Conservation (phyloP, 2,888 invertebrate species). For the Anodontia alba region DNA sequence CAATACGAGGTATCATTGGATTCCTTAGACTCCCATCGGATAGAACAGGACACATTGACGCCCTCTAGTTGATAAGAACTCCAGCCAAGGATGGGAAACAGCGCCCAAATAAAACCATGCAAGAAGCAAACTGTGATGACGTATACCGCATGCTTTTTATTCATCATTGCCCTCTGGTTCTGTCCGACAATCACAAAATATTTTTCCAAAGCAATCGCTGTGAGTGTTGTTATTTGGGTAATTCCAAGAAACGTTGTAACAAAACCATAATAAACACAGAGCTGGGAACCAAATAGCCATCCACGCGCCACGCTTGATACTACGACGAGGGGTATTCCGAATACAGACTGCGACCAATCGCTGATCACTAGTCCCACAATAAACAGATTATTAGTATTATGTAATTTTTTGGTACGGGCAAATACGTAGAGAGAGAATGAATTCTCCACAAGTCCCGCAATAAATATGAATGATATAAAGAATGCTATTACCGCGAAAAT, state of each 20-base stretch:
- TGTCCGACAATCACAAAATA: background rate
- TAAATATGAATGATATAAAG: background rate
- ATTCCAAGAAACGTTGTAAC: constrained; percentile 20
- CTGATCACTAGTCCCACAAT: background rate
- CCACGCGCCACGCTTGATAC: background rate
- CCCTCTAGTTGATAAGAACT: constrained; percentile 16
- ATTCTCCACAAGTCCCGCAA: background rate
- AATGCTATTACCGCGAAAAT: background rate
- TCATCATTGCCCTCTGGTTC: background rate
- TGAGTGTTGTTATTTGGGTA: constrained; percentile 13
- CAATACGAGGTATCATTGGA: background rate
- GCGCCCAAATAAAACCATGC: constrained; percentile 12
- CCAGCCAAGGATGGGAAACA: constrained; percentile 10
- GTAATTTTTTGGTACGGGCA: background rate
- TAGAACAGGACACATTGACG: background rate
- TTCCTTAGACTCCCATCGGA: constrained; percentile 11
- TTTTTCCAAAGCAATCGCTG: background rate
- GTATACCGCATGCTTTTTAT: background rate
- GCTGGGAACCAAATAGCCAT: background rate
- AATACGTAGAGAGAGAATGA: constrained; percentile 1
- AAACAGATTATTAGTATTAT: constrained; percentile 1
- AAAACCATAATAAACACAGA: constrained; percentile 17
- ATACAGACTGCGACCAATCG: background rate
- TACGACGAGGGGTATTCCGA: constrained; percentile 7
- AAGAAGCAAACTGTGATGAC: background rate